Evolutionary conservation across 2,113 vertebrate genomes (phyloP), one percentile per base, ranked within the genome.

Genomic region (Labeo catla): DNA sequence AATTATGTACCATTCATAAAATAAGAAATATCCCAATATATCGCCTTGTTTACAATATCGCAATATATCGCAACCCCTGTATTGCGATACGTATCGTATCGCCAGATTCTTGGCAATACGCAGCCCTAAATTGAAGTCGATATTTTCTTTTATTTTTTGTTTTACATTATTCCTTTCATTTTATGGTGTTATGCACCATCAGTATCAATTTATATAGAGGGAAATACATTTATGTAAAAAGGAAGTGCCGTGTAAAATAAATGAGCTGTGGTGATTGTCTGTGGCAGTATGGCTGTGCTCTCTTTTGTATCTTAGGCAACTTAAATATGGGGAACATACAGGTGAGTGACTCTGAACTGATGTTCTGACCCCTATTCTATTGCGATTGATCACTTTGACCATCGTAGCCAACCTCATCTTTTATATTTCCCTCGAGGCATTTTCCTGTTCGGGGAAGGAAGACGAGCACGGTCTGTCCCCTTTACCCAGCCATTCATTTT

Each of bases 361-460:
- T 15, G 13, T 83, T 63, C 47, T 85, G 87, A 83, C 87, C 84
- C 68, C 50, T 77, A 61, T 63, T 39, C 72, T n/a, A 19, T 80
- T 68, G 66, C 47, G 66, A 88, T 88, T 59, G 80, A 88, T 86
- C 79, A 88, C 74, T 66, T 47, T 63, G 34, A 78, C 84, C 39
- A 70, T 34, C 45, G 12, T 21, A 23, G 59, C 79, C 36, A 50
- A 83, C 65, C 34, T 85, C 80, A 83, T 86, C 73, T 88, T 86
- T 86, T 74, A 86, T 73, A 65, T 85, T 86, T 76, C 84, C 43
- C 63, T 76, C 21, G 65, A 85, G 57, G 61, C 61, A 66, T 73
- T 85, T 52, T 72, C 61, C 39, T 72, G 65, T 50, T 76, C 86
- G 28, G 39, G 68, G 36, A 50, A 76, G 57, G 86, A 83, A 5